Percentiles rank a stretch among this genome's conserved stretches.
Conservation (phyloP, 2,888 invertebrate genomes). For the Dynastes hyllus region DNA sequence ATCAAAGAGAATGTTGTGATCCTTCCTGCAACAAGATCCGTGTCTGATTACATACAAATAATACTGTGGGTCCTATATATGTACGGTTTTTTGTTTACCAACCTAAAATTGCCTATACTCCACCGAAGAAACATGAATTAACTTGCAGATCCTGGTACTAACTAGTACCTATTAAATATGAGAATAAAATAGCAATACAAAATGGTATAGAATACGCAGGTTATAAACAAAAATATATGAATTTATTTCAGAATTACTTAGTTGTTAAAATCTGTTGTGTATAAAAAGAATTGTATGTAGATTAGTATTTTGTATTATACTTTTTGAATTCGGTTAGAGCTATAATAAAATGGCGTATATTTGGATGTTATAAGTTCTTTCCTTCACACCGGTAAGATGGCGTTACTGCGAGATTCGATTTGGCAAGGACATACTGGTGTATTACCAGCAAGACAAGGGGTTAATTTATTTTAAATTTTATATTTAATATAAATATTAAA, state of each 20-base stretch:
- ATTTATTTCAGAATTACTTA: constrained; percentile 53
- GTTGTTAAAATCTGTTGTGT: constrained; percentile 67
- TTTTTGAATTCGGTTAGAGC: constrained; percentile 71
- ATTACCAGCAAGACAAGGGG: no score
- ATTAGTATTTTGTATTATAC: constrained; percentile 71
- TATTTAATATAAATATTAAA: no score
- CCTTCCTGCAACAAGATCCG: constrained; percentile 53
- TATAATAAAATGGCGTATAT: constrained; percentile 73
- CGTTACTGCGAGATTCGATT: no score
- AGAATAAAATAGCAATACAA: constrained; percentile 56
- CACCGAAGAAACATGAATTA: constrained; percentile 11
- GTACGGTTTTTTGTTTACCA: neutral
- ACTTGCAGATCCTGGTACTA: constrained; percentile 44
- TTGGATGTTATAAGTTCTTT: constrained; percentile 68
- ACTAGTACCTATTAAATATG: constrained; percentile 46
- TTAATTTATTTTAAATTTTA: no score
- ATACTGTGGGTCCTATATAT: neutral
- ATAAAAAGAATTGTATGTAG: constrained; percentile 68
- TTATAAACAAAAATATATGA: constrained; percentile 39
- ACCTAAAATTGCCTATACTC: neutral
- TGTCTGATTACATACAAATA: constrained; percentile 55
- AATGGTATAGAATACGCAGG: constrained; percentile 56
- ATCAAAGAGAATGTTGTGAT: constrained; percentile 39
- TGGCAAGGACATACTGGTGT: no score
- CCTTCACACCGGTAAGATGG: neutral